These are phyloP conservation scores for Pseudomyrmex dendroicus DNA, from an alignment of 1,140 invertebrate species.

Conservation along the genomic window DNA sequence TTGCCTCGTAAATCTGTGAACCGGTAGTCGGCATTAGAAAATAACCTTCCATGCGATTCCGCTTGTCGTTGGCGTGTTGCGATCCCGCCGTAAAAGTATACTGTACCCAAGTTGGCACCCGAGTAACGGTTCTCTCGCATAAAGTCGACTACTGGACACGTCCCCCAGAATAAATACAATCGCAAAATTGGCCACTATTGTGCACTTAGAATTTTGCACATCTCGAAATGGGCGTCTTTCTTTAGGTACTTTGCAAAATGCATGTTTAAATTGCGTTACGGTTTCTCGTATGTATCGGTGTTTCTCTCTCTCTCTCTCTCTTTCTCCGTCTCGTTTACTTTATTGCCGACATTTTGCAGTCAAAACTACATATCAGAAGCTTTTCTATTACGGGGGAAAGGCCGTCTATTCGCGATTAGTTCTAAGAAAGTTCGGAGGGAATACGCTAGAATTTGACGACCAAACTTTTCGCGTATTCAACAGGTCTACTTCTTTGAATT, in stretches of 20 bases:
- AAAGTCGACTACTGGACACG: not conserved
- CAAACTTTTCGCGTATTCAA: conserved; percentile 64
- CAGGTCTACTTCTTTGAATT: conserved; percentile 64
- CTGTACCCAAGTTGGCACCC: not conserved
- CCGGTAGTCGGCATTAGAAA: conserved; percentile 80
- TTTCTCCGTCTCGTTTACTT: not conserved
- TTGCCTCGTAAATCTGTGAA: conserved; percentile 83
- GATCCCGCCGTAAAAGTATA: conserved; percentile 62
- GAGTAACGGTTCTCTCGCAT: conserved; percentile 17
- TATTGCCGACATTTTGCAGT: not conserved
- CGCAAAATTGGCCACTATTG: not conserved
- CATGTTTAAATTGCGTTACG: not conserved
- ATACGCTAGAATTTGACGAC: conserved; percentile 31
- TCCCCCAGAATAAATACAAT: conserved; percentile 1
- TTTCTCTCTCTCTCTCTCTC: not conserved
- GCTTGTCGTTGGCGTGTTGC: conserved; percentile 47
- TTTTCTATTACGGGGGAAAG: not conserved
- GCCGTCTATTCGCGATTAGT: conserved; percentile 51
- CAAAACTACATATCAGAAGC: conserved; percentile 13
- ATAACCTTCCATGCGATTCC: conserved; percentile 70
- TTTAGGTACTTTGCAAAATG: not conserved
- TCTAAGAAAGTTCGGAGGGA: conserved; percentile 32
- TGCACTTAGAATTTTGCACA: not conserved
- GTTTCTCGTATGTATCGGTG: not conserved
- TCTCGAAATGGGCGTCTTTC: not conserved